These are phyloP conservation scores for Mythimna loreyi DNA, from an alignment of 2,888 invertebrate genomes.

Conservation along the genomic window DNA sequence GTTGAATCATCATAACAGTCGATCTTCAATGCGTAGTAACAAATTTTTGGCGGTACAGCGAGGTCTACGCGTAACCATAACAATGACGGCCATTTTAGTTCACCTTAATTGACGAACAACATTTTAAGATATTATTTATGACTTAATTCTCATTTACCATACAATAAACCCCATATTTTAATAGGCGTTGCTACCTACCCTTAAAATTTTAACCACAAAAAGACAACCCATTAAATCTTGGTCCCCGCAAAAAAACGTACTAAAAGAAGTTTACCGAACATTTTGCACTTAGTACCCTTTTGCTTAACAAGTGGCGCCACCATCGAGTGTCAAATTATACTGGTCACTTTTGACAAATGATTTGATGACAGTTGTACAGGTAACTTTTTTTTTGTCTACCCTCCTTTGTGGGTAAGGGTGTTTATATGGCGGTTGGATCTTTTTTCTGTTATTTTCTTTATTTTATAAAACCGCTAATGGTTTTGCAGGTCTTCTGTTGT, in stretches of 20 bases:
- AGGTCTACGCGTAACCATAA: no score
- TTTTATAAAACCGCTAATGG: constrained; percentile 55
- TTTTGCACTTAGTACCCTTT: constrained; percentile 1
- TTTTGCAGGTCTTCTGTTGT: constrained; percentile 14
- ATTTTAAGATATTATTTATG: constrained; percentile 15
- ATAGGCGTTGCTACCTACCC: constrained; percentile 24
- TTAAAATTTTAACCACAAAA: constrained; percentile 4
- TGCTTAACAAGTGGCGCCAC: constrained; percentile 33
- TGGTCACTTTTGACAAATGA: constrained; percentile 75
- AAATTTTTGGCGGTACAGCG: no score
- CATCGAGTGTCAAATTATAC: constrained; percentile 12
- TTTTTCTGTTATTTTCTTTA: constrained; percentile 44
- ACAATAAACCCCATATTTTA: constrained; percentile 17
- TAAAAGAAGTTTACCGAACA: constrained; percentile 5
- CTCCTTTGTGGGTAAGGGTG: constrained; percentile 31
- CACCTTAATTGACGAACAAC: no score
- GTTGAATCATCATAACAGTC: no score
- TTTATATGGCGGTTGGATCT: constrained; percentile 35
- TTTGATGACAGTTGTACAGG: constrained; percentile 76
- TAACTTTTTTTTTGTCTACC: constrained; percentile 66
- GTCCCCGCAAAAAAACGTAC: constrained; percentile 25
- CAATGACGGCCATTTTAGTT: no score
- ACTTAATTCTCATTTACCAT: constrained; percentile 11
- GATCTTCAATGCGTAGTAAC: no score
- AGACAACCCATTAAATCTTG: constrained; percentile 17